Evolutionary conservation across 2,888 invertebrate genomes (phyloP), one percentile per base, ranked within the genome.

Genomic region (Pedicia rivosa): DNA sequence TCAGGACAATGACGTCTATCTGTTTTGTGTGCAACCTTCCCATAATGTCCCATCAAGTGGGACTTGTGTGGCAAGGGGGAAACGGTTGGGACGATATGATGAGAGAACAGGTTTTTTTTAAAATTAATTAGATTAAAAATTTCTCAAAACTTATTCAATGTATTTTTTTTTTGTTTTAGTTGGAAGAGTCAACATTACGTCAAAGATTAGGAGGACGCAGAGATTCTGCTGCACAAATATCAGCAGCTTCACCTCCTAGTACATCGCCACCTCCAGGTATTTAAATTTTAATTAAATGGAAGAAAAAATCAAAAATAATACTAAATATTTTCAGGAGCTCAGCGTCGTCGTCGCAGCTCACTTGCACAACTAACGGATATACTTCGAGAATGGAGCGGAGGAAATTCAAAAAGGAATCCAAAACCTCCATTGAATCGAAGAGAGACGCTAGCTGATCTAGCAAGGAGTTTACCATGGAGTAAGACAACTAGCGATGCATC

Each of bases 21-120:
- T 91, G 91, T 68, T 91, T 91, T 70, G 88, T 91, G 52, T 91
- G 91, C 80, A 90, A 91, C 66, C 72, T 90, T 56, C 90, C 91
- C 52, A 90, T 91, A 59, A 72, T 90, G 62, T 87, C 84, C 47
- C 88, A 91, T 65, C 91, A 91, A 73, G 87, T 88, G 54, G 88
- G 87, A 34, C 66, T 90, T 62, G 81, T 87, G 58, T 90, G 90
- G 88, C 84, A 86, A 54, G 88, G 88, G 36, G 87, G 86, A 57
- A 90, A 88, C 62, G 88, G 88, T 50, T 88, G 88, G 83, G 88
- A 90, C 77, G 88, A 90, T 62, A 68, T 88, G 50, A 78, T 87
- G 40, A 68, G 88, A 48, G 87, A 86, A 49, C 83, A 83, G 62
- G n/a, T n/a, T n/a, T n/a, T n/a, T n/a, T n/a, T 71, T 76, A 43